Percentiles rank a stretch among this genome's conserved stretches.
Evolutionary conservation across 2,888 invertebrate species (phyloP).

Genomic region (Flabesymbios commensalis): DNA sequence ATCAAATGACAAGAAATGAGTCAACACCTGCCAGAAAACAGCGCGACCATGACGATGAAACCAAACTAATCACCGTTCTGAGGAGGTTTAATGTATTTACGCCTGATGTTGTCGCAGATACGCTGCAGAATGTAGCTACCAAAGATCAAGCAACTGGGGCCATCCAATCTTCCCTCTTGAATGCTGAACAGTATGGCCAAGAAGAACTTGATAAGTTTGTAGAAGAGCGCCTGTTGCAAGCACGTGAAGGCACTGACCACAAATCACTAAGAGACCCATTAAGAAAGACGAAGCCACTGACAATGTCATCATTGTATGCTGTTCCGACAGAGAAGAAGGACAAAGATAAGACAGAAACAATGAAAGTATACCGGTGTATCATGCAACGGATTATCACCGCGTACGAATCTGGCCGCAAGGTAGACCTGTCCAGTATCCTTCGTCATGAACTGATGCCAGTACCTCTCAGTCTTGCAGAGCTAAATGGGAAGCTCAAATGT

Average conservation of each 20-base stretch:
- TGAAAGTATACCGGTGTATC: not conserved
- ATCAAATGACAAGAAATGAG: not conserved
- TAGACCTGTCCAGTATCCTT: not conserved
- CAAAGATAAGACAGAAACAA: not conserved
- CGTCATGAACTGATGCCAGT: not conserved
- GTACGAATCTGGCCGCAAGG: not conserved
- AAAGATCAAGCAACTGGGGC: not conserved
- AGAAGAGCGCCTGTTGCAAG: too few relatives aligned
- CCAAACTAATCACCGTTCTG: not conserved
- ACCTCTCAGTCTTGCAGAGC: not conserved
- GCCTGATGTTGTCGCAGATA: not conserved
- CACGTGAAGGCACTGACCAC: too few relatives aligned
- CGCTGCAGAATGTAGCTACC: constrained; percentile 1
- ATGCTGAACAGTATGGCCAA: not conserved
- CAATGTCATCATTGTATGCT: not conserved
- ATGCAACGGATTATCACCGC: not conserved
- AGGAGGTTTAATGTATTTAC: not conserved
- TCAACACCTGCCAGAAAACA: not conserved
- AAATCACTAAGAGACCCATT: too few relatives aligned
- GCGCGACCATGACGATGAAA: not conserved
- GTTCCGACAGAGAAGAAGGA: not conserved
- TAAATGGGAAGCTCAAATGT: not conserved
- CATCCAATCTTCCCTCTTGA: not conserved
- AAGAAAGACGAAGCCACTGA: not conserved
- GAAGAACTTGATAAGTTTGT: not conserved